Conservation (phyloP, 2,888 invertebrate genomes). For the Heliconius cydno region DNA sequence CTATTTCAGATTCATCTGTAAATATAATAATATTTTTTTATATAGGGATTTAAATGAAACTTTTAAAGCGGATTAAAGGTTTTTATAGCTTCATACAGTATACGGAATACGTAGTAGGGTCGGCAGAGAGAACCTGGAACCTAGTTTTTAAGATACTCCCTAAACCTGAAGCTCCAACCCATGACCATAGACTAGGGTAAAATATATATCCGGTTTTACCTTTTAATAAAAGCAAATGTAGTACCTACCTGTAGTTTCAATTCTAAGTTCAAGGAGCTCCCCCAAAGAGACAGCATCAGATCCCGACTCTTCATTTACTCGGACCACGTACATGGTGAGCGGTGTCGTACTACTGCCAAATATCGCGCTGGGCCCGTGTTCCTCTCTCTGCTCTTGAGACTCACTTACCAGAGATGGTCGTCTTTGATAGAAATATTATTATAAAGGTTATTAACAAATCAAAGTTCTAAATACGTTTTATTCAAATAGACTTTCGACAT, state of each 20-base stretch:
- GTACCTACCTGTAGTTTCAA: slow-evolving; percentile 68
- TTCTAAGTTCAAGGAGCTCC: slow-evolving; percentile 70
- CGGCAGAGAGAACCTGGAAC: neutral
- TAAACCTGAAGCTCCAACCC: neutral
- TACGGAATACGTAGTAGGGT: neutral
- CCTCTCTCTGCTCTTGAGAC: slow-evolving; percentile 39
- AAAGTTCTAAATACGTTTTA: too few relatives aligned
- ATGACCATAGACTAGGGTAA: too few relatives aligned
- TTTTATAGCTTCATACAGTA: neutral
- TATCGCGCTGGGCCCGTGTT: slow-evolving; percentile 69
- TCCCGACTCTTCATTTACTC: slow-evolving; percentile 57
- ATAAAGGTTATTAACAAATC: too few relatives aligned
- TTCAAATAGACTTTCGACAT: too few relatives aligned
- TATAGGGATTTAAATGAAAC: neutral
- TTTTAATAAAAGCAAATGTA: neutral
- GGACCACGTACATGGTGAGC: slow-evolving; percentile 73
- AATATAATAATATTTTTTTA: slow-evolving; percentile 36
- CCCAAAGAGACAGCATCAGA: slow-evolving; percentile 68
- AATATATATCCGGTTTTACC: neutral
- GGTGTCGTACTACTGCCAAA: slow-evolving; percentile 63
- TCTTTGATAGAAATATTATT: slow-evolving; percentile 45
- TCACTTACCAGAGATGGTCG: slow-evolving; percentile 59
- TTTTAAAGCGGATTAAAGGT: neutral
- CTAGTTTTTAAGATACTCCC: neutral
- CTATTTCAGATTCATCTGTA: slow-evolving; percentile 83